phyloP scores from a whole-genome alignment of 2,797 vertebrate species.

The Hippoglossus hippoglossus region DNA sequence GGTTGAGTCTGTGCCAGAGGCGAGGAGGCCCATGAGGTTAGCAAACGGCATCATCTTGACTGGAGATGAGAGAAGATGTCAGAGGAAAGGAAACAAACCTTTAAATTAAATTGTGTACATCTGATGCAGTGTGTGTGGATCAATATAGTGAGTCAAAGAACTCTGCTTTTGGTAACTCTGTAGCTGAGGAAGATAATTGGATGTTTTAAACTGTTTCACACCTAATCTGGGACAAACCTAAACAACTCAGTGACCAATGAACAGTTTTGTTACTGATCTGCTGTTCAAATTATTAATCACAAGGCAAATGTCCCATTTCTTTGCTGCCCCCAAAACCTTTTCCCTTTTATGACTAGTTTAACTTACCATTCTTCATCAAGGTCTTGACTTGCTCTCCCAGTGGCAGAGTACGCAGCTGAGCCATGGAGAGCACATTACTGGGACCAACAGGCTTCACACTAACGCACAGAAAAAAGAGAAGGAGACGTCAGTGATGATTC shows the following conservation, averaged over 20 bases:
- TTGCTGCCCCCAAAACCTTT: not conserved
- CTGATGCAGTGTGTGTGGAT: not conserved
- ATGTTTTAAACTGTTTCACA: not conserved
- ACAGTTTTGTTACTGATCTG: no score
- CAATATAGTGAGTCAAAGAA: not conserved
- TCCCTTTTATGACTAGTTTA: not conserved
- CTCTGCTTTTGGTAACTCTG: not conserved
- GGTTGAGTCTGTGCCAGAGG: slow-evolving; percentile 90
- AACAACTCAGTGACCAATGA: not conserved
- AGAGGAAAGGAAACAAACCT: not conserved
- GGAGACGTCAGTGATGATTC: not conserved
- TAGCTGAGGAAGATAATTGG: not conserved
- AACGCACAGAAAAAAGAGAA: not conserved
- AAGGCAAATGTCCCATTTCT: not conserved
- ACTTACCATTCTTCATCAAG: slow-evolving; percentile 95
- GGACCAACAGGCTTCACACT: slow-evolving; percentile 93
- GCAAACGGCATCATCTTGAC: slow-evolving; percentile 98
- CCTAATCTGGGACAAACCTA: slow-evolving; percentile 3
- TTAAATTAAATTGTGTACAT: not conserved
- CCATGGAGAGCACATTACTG: slow-evolving; percentile 98
- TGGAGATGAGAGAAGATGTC: slow-evolving; percentile 58
- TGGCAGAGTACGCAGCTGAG: slow-evolving; percentile 94
- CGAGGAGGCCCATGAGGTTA: slow-evolving; percentile 95
- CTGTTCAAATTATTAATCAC: not conserved
- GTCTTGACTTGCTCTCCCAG: slow-evolving; percentile 97